phyloP scores from a whole-genome alignment of 1,140 invertebrate genomes.

The Zaprionus nigranus region DNA sequence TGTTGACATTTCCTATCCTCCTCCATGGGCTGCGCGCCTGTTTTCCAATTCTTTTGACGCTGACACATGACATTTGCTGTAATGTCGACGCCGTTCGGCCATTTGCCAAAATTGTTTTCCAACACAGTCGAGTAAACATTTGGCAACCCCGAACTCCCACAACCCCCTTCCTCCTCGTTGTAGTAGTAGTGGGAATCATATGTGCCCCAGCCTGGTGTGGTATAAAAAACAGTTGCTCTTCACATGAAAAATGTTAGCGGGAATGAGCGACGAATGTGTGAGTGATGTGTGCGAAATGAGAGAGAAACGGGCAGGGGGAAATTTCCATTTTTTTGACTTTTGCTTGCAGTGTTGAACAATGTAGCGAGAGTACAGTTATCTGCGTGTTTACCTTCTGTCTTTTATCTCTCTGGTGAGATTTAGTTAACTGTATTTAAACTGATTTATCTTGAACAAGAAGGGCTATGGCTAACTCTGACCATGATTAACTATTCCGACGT shows the following conservation, averaged over 20 bases:
- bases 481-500: too few species aligned
- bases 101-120: constrained; percentile 80
- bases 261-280: constrained; percentile 37
- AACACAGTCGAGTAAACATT: constrained; percentile 82
- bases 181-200: constrained; percentile 18
- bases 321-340: background rate
- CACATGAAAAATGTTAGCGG: constrained; percentile 42
- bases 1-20: constrained; percentile 73
- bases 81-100: constrained; percentile 57
- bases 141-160: constrained; percentile 30
- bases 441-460: background rate
- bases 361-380: background rate
- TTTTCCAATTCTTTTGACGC: constrained; percentile 70
- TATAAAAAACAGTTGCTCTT: constrained; percentile 56
- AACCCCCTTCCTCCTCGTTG: background rate
- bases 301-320: background rate
- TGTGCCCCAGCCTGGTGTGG: constrained; percentile 24
- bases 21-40: constrained; percentile 20
- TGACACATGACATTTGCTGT: constrained; percentile 81
- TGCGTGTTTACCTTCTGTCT: background rate
- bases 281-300: constrained; percentile 27
- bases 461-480: too few species aligned
- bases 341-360: background rate
- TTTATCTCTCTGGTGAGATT: too few species aligned
- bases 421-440: background rate